These are phyloP conservation scores for Sebastes oblongus DNA, from an alignment of 2,797 vertebrate species.

Conservation along the genomic window DNA sequence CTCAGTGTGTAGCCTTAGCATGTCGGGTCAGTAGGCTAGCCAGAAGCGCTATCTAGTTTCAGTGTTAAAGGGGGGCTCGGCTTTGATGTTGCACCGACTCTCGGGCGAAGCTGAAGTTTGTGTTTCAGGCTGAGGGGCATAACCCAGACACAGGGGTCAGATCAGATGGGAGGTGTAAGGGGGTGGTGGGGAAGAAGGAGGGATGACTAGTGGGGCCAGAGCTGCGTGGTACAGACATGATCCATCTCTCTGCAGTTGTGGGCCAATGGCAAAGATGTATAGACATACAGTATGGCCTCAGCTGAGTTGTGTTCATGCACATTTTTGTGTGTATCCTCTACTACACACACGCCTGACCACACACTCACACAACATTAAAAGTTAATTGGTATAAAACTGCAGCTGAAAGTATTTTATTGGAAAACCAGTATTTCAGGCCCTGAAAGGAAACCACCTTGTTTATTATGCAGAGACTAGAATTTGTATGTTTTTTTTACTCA, in stretches of 20 bases:
- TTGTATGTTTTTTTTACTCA: not conserved
- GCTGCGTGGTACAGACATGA: slow-evolving; percentile 23
- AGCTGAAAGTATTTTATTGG: not conserved
- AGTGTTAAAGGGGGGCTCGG: slow-evolving; percentile 48
- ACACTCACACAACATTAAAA: not conserved
- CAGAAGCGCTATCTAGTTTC: slow-evolving; percentile 69
- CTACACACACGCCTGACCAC: not conserved
- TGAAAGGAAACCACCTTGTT: slow-evolving; percentile 17
- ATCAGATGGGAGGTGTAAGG: slow-evolving; percentile 23
- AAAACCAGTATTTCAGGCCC: not conserved
- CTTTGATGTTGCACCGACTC: slow-evolving; percentile 68
- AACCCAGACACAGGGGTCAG: slow-evolving; percentile 49
- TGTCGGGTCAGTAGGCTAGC: slow-evolving; percentile 51
- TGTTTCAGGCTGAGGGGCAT: slow-evolving; percentile 60
- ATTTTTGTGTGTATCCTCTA: not conserved
- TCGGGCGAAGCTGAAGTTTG: slow-evolving; percentile 37
- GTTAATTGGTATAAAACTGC: slow-evolving; percentile 29
- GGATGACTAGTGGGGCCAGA: slow-evolving; percentile 15
- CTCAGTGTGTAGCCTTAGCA: slow-evolving; percentile 35
- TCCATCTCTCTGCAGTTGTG: slow-evolving; percentile 32
- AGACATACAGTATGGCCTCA: slow-evolving; percentile 28
- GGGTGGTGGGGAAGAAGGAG: slow-evolving; percentile 6
- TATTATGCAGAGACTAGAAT: not conserved
- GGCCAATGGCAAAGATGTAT: slow-evolving; percentile 48
- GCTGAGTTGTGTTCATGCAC: not conserved